Conservation (phyloP, 2,888 invertebrate genomes). For the Cabera pusaria region DNA sequence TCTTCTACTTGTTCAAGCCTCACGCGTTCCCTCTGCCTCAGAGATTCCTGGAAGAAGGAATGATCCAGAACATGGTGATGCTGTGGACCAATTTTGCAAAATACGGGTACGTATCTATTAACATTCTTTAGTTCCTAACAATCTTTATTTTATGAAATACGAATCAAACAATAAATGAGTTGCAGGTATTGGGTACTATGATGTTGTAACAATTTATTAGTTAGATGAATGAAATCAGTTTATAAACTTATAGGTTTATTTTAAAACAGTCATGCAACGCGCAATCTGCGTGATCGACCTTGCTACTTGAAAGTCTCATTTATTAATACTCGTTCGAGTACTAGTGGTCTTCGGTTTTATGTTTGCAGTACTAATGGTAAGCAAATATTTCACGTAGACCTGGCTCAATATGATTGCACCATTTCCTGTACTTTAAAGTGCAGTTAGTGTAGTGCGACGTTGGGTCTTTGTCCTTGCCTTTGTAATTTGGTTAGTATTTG, state of each 20-base stretch:
- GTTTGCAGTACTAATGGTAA: background rate
- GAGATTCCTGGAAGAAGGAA: slow-evolving; percentile 53
- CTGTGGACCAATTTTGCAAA: slow-evolving; percentile 79
- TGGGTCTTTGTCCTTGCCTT: slow-evolving; percentile 4
- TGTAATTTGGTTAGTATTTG: slow-evolving; percentile 1
- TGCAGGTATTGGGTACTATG: too few species aligned
- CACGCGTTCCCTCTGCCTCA: slow-evolving; percentile 62
- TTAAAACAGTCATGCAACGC: too few species aligned
- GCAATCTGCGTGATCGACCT: background rate
- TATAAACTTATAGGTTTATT: too few species aligned
- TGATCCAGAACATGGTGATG: slow-evolving; percentile 65
- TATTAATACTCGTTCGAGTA: background rate
- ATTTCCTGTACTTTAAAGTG: slow-evolving; percentile 1
- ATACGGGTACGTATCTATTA: slow-evolving; percentile 66
- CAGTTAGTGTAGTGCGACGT: too few species aligned
- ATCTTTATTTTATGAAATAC: too few species aligned
- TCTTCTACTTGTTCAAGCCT: slow-evolving; percentile 73
- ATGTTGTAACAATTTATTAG: too few species aligned
- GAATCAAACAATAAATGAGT: too few species aligned
- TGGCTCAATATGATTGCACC: too few species aligned
- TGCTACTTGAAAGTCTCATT: background rate
- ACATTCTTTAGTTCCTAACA: too few species aligned
- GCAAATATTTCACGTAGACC: too few species aligned
- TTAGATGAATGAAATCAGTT: too few species aligned
- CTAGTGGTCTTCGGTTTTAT: too few species aligned